Conservation (phyloP, 2,888 invertebrate species). For the Epirrhoe alternata region DNA sequence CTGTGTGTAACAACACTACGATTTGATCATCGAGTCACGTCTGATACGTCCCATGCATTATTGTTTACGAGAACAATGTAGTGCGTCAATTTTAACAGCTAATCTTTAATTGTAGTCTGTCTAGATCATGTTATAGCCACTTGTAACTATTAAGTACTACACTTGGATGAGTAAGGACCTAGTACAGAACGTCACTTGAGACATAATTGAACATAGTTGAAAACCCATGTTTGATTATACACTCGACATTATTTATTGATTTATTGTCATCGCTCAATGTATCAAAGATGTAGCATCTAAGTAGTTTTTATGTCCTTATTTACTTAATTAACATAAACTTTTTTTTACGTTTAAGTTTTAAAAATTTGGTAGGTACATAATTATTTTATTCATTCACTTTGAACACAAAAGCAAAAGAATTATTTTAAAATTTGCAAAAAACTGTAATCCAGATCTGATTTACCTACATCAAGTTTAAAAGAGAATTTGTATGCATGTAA, state of each 20-base stretch:
- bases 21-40: conserved; percentile 32
- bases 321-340: too few species aligned
- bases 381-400: too few species aligned
- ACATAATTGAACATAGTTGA: background rate
- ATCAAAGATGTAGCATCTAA: too few species aligned
- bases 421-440: background rate
- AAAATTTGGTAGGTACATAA: too few species aligned
- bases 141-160: background rate
- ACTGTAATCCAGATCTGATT: conserved; percentile 1
- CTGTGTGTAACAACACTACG: background rate
- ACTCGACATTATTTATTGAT: too few species aligned
- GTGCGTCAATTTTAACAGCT: conserved; percentile 32
- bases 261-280: too few species aligned
- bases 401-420: background rate
- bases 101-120: conserved; percentile 30
- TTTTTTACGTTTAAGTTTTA: too few species aligned
- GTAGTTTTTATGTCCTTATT: too few species aligned
- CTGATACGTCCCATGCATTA: conserved; percentile 26
- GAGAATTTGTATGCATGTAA: conserved; percentile 29
- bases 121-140: conserved; percentile 20
- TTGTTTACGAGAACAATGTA: conserved; percentile 38
- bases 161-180: background rate
- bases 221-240: too few species aligned
- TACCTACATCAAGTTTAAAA: conserved; percentile 11
- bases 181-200: too few species aligned